Conservation (phyloP, 1,140 invertebrate species). For the Contarinia nasturtii region DNA sequence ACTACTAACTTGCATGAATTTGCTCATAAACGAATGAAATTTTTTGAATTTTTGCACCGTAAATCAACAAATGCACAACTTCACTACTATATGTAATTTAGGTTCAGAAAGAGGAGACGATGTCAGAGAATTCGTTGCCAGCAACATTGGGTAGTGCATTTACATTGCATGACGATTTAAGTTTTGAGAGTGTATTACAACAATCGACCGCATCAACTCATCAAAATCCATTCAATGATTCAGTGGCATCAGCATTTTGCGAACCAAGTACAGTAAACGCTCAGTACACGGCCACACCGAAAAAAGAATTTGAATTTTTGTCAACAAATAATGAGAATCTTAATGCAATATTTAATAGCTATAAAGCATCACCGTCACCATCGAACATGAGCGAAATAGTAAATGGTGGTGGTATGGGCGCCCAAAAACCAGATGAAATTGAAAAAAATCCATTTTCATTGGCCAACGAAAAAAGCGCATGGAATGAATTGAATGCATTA, state of each 20-base stretch:
- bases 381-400: not conserved
- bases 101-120: not conserved
- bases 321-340: not conserved
- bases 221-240: not conserved
- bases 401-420: not conserved
- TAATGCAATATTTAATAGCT: not conserved
- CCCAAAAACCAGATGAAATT: no score
- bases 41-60: not conserved
- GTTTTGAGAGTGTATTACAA: no score
- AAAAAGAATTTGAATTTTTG: not conserved
- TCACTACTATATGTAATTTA: not conserved
- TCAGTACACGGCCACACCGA: not conserved
- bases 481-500: not conserved
- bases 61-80: not conserved
- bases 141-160: no score
- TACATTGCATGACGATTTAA: no score
- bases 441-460: not conserved
- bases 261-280: not conserved
- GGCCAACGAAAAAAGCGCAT: not conserved
- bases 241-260: not conserved
- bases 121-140: not conserved
- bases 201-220: not conserved
- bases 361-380: not conserved
- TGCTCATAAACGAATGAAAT: not conserved
- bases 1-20: no score